These are phyloP conservation scores for Dolichopus griseipennis DNA, from an alignment of 2,888 invertebrate genomes.

Conservation along the genomic window DNA sequence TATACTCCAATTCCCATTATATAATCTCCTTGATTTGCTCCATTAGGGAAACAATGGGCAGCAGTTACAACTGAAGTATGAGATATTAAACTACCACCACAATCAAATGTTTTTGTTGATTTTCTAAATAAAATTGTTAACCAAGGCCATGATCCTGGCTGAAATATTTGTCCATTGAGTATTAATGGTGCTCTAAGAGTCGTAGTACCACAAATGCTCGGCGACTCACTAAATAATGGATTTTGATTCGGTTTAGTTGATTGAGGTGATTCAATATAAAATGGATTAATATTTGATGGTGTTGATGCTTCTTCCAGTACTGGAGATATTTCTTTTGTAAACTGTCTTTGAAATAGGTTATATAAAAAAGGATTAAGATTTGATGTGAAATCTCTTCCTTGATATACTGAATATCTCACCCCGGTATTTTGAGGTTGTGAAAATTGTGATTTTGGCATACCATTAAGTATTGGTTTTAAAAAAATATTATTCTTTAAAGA, in stretches of 20 bases:
- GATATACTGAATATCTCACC: background rate
- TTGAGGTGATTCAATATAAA: too few species aligned
- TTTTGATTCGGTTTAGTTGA: too few species aligned
- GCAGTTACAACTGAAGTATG: conserved; percentile 36
- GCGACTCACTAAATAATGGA: too few species aligned
- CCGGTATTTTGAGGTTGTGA: background rate
- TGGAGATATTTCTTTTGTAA: too few species aligned
- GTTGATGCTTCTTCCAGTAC: too few species aligned
- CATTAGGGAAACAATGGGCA: conserved; percentile 40
- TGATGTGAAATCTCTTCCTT: background rate
- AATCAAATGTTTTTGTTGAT: conserved; percentile 27
- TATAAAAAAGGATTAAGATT: too few species aligned
- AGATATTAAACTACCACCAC: conserved; percentile 37
- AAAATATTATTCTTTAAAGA: too few species aligned
- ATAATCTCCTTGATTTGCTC: conserved; percentile 21
- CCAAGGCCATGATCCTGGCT: conserved; percentile 22
- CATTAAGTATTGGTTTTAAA: too few species aligned
- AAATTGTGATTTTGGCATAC: background rate
- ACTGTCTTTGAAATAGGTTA: too few species aligned
- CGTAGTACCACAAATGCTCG: too few species aligned
- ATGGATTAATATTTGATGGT: too few species aligned
- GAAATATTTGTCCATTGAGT: conserved; percentile 22
- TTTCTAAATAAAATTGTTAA: conserved; percentile 25
- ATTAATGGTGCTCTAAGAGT: too few species aligned
- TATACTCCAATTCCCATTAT: conserved; percentile 42